These are phyloP conservation scores for Meghimatium bilineatum DNA, from an alignment of 2,888 invertebrate genomes.

Conservation along the genomic window DNA sequence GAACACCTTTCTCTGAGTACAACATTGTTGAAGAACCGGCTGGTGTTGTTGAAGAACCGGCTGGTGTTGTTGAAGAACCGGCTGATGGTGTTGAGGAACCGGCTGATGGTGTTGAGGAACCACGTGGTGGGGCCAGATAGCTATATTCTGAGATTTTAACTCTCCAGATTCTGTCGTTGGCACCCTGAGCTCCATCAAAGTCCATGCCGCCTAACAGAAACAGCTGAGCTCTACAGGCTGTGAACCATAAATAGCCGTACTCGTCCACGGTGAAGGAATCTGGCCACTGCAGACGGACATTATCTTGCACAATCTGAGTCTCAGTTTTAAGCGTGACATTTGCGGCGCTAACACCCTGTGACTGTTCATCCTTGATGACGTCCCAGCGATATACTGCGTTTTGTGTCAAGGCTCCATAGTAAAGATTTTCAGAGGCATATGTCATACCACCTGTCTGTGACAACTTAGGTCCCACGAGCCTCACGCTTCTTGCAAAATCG, in stretches of 20 bases:
- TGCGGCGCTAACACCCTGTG: slow-evolving; percentile 44
- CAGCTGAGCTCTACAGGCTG: slow-evolving; percentile 59
- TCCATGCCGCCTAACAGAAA: slow-evolving; percentile 54
- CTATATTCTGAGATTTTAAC: slow-evolving; percentile 47
- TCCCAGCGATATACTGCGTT: slow-evolving; percentile 63
- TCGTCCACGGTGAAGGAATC: slow-evolving; percentile 60
- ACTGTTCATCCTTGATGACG: slow-evolving; percentile 47
- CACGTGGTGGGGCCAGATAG: slow-evolving; percentile 34
- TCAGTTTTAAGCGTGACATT: slow-evolving; percentile 53
- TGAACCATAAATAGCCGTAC: slow-evolving; percentile 64
- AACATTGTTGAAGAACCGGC: no score
- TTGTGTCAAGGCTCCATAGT: slow-evolving; percentile 59
- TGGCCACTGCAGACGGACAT: slow-evolving; percentile 62
- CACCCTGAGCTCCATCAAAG: slow-evolving; percentile 40
- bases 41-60: no score
- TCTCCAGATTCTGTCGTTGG: slow-evolving; percentile 52
- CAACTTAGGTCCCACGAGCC: slow-evolving; percentile 59
- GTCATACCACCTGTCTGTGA: slow-evolving; percentile 63
- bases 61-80: no score
- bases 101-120: background rate
- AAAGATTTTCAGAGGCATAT: slow-evolving; percentile 60
- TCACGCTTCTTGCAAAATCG: slow-evolving; percentile 45
- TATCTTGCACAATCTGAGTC: slow-evolving; percentile 41
- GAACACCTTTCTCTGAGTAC: no score
- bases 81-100: no score